These are phyloP conservation scores for Diadema setosum DNA, from an alignment of 35 echinoderm and acorn worm species.

Conservation along the genomic window DNA sequence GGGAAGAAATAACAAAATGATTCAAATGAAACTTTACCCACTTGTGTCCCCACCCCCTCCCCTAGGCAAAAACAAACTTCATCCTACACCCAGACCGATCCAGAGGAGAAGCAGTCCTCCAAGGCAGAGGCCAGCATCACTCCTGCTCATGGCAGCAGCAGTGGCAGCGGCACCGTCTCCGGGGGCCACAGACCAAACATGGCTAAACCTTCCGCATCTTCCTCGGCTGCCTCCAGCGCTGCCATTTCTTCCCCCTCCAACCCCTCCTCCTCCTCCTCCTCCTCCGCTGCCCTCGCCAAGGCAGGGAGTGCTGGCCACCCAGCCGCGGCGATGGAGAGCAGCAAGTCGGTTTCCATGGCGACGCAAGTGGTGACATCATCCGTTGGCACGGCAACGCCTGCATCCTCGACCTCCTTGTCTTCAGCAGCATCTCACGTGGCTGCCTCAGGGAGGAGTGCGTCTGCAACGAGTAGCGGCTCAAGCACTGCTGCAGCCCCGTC, in stretches of 20 bases:
- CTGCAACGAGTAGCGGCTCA: not conserved
- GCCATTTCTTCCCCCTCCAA: slow-evolving; percentile 26
- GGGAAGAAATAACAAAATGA: too few species aligned
- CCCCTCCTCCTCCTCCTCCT: slow-evolving; percentile 32
- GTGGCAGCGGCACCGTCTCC: not conserved
- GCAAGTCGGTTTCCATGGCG: slow-evolving; percentile 41
- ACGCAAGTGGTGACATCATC: slow-evolving; percentile 57
- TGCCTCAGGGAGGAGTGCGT: not conserved
- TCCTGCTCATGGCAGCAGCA: slow-evolving; percentile 13
- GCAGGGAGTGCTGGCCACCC: not conserved
- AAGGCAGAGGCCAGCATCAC: not conserved
- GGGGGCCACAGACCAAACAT: not conserved
- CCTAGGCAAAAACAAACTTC: slow-evolving; percentile 57
- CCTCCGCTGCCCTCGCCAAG: not conserved
- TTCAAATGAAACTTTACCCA: too few species aligned
- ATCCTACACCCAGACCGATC: slow-evolving; percentile 53
- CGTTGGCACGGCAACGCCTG: slow-evolving; percentile 11
- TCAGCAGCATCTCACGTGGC: not conserved
- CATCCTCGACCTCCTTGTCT: not conserved
- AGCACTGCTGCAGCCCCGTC: not conserved
- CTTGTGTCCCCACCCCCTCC: not conserved
- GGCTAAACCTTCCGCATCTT: not conserved
- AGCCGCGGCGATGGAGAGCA: not conserved
- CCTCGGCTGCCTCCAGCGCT: slow-evolving; percentile 5
- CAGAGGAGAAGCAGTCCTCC: slow-evolving; percentile 37